phyloP scores from a whole-genome alignment of 2,113 vertebrate genomes.

The Cyphomyrus discorhynchus region DNA sequence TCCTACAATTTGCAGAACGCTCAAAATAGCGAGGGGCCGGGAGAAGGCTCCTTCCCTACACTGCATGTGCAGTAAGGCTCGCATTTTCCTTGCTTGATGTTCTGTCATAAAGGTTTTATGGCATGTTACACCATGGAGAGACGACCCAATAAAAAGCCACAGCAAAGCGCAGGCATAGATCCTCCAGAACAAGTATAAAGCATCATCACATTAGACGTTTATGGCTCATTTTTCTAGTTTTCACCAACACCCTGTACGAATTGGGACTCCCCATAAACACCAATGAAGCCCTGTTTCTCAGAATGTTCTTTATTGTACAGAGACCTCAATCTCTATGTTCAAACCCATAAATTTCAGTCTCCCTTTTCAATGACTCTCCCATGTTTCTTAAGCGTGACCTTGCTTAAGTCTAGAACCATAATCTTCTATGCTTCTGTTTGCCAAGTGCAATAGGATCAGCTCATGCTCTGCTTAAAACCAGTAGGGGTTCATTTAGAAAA shows the following conservation, averaged over 20 bases:
- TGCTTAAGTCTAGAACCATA: not conserved
- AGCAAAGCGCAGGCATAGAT: not conserved
- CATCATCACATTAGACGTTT: not conserved
- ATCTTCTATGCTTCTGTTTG: not conserved
- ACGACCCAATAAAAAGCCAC: slow-evolving; percentile 6
- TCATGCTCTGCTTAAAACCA: not conserved
- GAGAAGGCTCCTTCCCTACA: not conserved
- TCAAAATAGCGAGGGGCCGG: not conserved
- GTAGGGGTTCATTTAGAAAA: not conserved
- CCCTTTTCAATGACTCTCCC: not conserved
- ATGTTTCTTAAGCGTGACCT: not conserved
- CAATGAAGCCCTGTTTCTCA: not conserved
- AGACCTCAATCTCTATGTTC: not conserved
- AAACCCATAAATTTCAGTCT: not conserved
- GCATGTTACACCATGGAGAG: not conserved
- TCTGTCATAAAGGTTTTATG: not conserved
- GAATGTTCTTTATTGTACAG: not conserved
- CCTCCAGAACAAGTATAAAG: not conserved
- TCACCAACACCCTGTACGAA: not conserved
- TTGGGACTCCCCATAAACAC: not conserved
- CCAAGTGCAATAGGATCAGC: not conserved
- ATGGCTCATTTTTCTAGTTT: not conserved
- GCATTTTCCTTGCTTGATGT: not conserved
- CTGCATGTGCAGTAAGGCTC: not conserved
- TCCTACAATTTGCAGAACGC: not conserved